Base-by-base conservation (phyloP, 2,888 invertebrate genomes). In the Melanostoma scalare region DNA sequence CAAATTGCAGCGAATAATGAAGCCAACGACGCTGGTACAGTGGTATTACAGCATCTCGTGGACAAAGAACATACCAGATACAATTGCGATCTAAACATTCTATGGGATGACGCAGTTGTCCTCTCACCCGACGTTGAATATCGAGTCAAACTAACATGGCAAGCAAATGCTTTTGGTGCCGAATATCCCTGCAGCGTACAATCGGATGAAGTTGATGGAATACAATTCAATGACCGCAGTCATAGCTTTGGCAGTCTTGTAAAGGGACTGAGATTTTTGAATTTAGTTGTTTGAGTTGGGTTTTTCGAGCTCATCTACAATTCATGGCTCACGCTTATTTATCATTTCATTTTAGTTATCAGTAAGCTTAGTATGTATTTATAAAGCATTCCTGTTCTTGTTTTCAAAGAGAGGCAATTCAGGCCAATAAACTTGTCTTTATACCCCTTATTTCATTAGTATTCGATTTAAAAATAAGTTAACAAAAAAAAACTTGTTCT, bases 141-240 rank as follows among this genome's bases (percentile, higher is more conserved):
- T 79, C 84, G 88, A 36, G 86, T 91, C 4, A 89, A 89, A 80
- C 63, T 91, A 2, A 86, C 87, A 53, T 91, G 91, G 91, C 87
- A 88, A 40, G 68, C 86, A 9, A 86, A 87, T 42, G 87, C 89
- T 6, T 90, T 87, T 74, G 90, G 90, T 1, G 90, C 90, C 0
- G 91, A 91, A 74, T 91, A 91, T 86, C 91, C 91, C 1, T 89
- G 90, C 44, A 90, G 90, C 73, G 86, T 91, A 36, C 89, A 89
- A 52, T 90, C 90, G 10, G 87, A 89, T 40, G 71, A 86, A 20
- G 89, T 87, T 3, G 89, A 89, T 58, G 89, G 89, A 4, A 88
- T 91, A 48, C 87, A 87, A 30, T 91, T 90, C 63, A 87, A 86
- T 6, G 91, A 91, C 60, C 85, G 86, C 40, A 87, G 87, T 77